Evolutionary conservation across 2,888 invertebrate species (phyloP).

Genomic region (Pandemis corylana): DNA sequence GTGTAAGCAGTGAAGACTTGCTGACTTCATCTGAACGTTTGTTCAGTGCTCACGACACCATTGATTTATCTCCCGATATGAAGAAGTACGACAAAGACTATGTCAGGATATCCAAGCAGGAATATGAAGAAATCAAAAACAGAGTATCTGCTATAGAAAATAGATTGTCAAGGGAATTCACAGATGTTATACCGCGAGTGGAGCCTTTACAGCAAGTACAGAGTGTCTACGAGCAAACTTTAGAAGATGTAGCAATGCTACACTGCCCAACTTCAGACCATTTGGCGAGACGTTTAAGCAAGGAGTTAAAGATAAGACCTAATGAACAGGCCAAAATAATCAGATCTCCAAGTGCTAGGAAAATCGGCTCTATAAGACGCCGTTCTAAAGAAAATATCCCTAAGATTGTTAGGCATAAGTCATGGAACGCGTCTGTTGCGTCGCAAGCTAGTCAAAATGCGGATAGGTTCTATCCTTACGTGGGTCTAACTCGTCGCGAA

Average conservation of each 20-base stretch:
- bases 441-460: slow-evolving; percentile 71
- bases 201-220: slow-evolving; percentile 88
- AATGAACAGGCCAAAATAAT: slow-evolving; percentile 89
- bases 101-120: slow-evolving; percentile 89
- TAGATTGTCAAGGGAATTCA: slow-evolving; percentile 88
- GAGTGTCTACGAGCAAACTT: slow-evolving; percentile 89
- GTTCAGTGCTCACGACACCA: slow-evolving; percentile 77
- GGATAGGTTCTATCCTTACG: slow-evolving; percentile 82
- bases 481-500: slow-evolving; percentile 78
- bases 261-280: slow-evolving; percentile 88
- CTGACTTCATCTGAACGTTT: slow-evolving; percentile 75
- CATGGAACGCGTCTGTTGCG: slow-evolving; percentile 86
- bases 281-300: slow-evolving; percentile 88
- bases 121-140: slow-evolving; percentile 91
- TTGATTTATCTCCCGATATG: slow-evolving; percentile 74
- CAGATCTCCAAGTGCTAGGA: slow-evolving; percentile 92
- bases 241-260: slow-evolving; percentile 88
- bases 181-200: slow-evolving; percentile 73
- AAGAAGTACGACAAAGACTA: slow-evolving; percentile 84
- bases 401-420: slow-evolving; percentile 86
- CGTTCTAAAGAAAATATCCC: slow-evolving; percentile 87
- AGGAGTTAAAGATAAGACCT: slow-evolving; percentile 89
- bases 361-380: slow-evolving; percentile 90
- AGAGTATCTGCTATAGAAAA: slow-evolving; percentile 90
- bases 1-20: slow-evolving; percentile 76